phyloP scores from a whole-genome alignment of 2,113 vertebrate genomes.

The Murina feae region DNA sequence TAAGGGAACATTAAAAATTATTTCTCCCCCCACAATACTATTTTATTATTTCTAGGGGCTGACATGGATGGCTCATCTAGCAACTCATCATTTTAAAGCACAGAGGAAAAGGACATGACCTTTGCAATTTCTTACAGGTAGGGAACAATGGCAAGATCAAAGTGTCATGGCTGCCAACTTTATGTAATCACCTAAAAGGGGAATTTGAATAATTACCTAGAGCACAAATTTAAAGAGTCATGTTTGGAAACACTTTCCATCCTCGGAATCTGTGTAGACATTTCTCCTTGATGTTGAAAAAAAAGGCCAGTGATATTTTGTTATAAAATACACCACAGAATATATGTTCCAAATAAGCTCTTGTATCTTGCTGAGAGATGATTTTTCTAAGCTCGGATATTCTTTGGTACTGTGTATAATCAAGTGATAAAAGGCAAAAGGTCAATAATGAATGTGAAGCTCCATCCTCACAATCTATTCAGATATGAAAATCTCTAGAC shows the following conservation, averaged over 20 bases:
- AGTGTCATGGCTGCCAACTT: background rate
- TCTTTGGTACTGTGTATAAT: conserved; percentile 32
- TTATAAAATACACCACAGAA: background rate
- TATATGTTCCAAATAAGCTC: conserved; percentile 1
- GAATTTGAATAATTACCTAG: background rate
- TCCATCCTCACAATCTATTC: conserved; percentile 27
- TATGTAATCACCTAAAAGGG: background rate
- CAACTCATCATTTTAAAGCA: background rate
- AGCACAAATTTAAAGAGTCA: background rate
- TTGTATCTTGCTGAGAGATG: background rate
- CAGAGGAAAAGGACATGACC: too few relatives aligned
- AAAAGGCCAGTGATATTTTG: conserved; percentile 24
- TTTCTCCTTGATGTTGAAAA: conserved; percentile 13
- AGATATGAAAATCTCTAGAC: conserved; percentile 51
- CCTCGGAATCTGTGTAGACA: background rate
- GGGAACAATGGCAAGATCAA: background rate
- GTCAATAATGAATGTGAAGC: conserved; percentile 11
- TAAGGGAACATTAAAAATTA: background rate
- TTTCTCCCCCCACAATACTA: background rate
- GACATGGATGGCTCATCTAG: background rate
- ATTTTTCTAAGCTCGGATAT: background rate
- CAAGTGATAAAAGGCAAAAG: conserved; percentile 48
- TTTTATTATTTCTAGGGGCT: background rate
- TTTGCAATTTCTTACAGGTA: background rate
- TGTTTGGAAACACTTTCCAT: background rate